Percentiles rank a stretch among this genome's conserved stretches.
phyloP scores from a whole-genome alignment of 1,140 invertebrate genomes.

The Medauroidea extradentata region DNA sequence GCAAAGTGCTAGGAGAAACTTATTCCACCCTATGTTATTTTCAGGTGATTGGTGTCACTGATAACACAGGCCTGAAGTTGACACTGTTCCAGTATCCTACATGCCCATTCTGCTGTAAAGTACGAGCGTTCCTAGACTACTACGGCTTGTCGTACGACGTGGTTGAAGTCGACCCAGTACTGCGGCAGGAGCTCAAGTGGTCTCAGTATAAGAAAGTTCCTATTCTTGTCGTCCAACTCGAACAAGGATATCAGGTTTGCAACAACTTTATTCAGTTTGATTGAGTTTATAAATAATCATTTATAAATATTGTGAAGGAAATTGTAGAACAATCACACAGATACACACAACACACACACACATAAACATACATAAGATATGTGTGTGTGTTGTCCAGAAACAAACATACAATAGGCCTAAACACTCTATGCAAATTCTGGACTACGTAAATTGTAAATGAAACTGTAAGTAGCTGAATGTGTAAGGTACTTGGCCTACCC shows the following conservation, averaged over 20 bases:
- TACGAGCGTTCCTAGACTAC: constrained; percentile 89
- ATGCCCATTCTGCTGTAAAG: constrained; percentile 99
- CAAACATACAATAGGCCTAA: no score
- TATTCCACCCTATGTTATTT: constrained; percentile 20
- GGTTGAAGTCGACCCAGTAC: constrained; percentile 94
- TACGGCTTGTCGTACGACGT: constrained; percentile 93
- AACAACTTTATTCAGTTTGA: no score
- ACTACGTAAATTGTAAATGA: no score
- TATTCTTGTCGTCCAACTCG: constrained; percentile 75
- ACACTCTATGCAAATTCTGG: neutral
- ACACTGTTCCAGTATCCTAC: constrained; percentile 95
- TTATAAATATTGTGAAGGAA: no score
- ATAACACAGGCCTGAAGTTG: constrained; percentile 73
- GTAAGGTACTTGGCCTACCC: no score
- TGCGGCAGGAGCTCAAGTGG: constrained; percentile 89
- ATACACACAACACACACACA: no score
- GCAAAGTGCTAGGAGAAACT: no score
- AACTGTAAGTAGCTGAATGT: no score
- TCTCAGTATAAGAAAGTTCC: constrained; percentile 95
- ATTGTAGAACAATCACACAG: no score
- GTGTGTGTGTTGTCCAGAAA: no score
- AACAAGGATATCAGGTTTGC: constrained; percentile 62
- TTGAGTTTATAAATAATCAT: no score
- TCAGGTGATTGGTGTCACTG: constrained; percentile 58
- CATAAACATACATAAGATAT: no score